phyloP scores from a whole-genome alignment of 2,797 vertebrate genomes.

The Takifugu ocellatus region DNA sequence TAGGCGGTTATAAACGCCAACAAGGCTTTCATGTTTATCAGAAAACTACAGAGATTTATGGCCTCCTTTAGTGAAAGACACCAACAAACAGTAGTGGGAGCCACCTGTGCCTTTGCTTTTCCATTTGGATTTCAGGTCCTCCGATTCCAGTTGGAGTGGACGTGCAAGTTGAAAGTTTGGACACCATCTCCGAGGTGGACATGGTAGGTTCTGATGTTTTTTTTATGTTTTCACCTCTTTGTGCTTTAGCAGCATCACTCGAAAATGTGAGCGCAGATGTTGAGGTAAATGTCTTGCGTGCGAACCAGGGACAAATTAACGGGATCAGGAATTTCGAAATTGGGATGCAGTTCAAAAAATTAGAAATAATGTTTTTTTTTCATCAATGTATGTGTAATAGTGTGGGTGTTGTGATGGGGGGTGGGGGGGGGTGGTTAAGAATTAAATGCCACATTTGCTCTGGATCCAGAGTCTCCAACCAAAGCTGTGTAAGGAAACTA shows the following conservation, averaged over 20 bases:
- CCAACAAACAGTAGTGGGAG: background rate
- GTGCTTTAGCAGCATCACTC: background rate
- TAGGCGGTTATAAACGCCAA: conserved; percentile 39
- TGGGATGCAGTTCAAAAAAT: too few relatives aligned
- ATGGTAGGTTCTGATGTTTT: conserved; percentile 82
- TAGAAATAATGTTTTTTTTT: too few relatives aligned
- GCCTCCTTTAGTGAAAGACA: conserved; percentile 4
- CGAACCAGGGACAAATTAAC: too few relatives aligned
- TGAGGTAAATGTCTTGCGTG: too few relatives aligned
- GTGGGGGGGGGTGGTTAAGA: too few relatives aligned
- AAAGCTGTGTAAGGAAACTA: too few relatives aligned
- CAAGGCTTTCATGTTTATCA: conserved; percentile 33
- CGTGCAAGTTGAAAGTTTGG: conserved; percentile 95
- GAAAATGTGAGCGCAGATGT: too few relatives aligned
- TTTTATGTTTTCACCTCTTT: background rate
- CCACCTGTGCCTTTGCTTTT: background rate
- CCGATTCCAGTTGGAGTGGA: conserved; percentile 96
- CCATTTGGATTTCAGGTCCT: conserved; percentile 75
- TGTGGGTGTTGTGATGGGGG: too few relatives aligned
- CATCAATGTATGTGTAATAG: too few relatives aligned
- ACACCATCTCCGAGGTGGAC: conserved; percentile 97
- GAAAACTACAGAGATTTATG: background rate
- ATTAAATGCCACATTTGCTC: too few relatives aligned
- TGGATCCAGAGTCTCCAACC: too few relatives aligned
- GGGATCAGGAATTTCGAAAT: too few relatives aligned